Conservation (phyloP, 2,888 invertebrate species). For the Lepidocyrtinus sp. region DNA sequence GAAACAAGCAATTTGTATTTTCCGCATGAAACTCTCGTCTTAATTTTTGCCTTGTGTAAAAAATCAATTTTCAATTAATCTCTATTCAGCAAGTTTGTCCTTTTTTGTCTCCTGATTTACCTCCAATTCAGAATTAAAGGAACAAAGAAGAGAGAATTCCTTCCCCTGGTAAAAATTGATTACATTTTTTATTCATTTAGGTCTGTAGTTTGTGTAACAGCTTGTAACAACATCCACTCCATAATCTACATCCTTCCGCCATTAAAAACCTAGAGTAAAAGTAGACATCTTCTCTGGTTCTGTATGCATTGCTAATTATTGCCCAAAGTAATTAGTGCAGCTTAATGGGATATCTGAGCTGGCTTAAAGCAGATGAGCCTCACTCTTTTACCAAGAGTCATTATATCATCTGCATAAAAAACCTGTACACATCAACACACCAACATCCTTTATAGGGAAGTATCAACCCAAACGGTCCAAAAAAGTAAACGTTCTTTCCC, state of each 20-base stretch:
- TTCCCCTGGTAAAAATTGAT: background rate
- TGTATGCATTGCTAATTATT: constrained; percentile 70
- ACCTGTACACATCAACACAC: no score
- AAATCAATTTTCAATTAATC: constrained; percentile 25
- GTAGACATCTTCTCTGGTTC: background rate
- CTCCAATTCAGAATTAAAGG: background rate
- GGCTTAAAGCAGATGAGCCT: constrained; percentile 67
- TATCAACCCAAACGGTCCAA: no score
- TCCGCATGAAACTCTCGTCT: background rate
- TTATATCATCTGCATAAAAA: background rate
- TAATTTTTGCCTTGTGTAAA: background rate
- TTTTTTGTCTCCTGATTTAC: constrained; percentile 19
- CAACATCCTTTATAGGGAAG: no score
- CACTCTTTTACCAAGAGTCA: constrained; percentile 30
- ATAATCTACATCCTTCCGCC: background rate
- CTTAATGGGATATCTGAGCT: constrained; percentile 71
- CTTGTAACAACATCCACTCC: background rate
- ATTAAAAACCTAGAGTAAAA: background rate
- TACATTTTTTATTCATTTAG: constrained; percentile 6
- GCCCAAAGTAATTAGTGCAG: constrained; percentile 70
- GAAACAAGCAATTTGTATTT: background rate
- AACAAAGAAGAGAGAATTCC: background rate
- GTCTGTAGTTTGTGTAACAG: no score
- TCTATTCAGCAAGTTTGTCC: constrained; percentile 15
- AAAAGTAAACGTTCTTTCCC: constrained; percentile 24